Evolutionary conservation across 1,140 invertebrate genomes (phyloP).

Genomic region (Hirudo medicinalis): DNA sequence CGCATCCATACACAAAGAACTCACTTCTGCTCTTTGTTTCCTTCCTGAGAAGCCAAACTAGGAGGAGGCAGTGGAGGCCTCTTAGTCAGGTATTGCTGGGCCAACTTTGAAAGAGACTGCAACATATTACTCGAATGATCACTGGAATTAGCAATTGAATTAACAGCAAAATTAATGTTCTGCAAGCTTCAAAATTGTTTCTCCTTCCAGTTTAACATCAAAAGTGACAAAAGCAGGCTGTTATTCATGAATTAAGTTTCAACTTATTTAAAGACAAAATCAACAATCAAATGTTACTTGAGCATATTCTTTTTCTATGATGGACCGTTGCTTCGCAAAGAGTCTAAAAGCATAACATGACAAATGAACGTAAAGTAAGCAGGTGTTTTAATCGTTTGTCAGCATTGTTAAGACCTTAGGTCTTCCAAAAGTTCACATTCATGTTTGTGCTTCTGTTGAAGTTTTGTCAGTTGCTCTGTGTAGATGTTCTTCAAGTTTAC

Average conservation of each 20-base stretch:
- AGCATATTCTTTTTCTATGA: conserved; percentile 85
- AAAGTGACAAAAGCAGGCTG: no score
- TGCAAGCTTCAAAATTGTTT: no score
- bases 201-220: no score
- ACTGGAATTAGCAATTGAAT: no score
- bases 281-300: conserved; percentile 46
- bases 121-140: not conserved
- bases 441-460: conserved; percentile 17
- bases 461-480: conserved; percentile 17
- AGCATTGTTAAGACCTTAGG: not conserved
- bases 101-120: conserved; percentile 21
- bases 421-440: conserved; percentile 17
- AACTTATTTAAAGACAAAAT: not conserved
- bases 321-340: conserved; percentile 76
- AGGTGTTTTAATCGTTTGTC: not conserved
- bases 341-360: conserved; percentile 49
- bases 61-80: conserved; percentile 11
- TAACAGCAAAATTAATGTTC: no score
- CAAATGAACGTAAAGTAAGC: conserved; percentile 1
- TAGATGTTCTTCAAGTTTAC: conserved; percentile 18
- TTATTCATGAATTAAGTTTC: not conserved
- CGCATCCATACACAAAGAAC: not conserved
- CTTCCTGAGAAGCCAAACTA: conserved; percentile 4
- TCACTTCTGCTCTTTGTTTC: conserved; percentile 9
- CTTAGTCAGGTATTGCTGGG: conserved; percentile 20